Base-by-base conservation (phyloP, 2,797 vertebrate species). In the Hippocampus kuda region DNA sequence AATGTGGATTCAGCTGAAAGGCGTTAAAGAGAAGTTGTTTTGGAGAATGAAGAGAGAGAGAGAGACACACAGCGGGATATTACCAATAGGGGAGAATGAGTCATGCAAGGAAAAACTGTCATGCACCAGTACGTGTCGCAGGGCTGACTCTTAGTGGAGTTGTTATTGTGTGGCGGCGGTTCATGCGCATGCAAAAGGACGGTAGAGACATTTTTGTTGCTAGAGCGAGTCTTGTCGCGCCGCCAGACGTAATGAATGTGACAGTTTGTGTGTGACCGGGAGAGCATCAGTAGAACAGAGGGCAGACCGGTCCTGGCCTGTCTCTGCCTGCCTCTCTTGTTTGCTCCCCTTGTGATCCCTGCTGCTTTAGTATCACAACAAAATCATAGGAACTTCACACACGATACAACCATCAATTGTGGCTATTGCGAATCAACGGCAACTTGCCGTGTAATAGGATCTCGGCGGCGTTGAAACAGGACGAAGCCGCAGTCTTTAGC, bases 71-170 rank as follows among this genome's bases (percentile, higher is more conserved):
- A 49, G 61, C 0, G 72, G 81, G 77, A 77, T 70, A 75, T 80
- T 74, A 81, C 70, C 68, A 76, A 77, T 22, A 64, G 88, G 85
- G 66, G 78, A 69, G 73, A 83, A 77, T 89, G 86, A 90, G 82
- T 90, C 84, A 88, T 59, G 59, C 57, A 72, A 73, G 75, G 78
- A 82, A 84, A 87, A 78, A 78, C 75, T 53, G 69, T 68, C 54
- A 65, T 65, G 71, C 70, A 62, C 77, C 71, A 1, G 24, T 59
- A 63, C 72, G 67, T 68, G 64, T n/a, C 61, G 70, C 65, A 53
- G 69, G 38, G 48, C 74, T 61, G 24, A 54, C 70, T 66, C 66
- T 79, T 13, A 68, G 57, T 68, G 68, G 38, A 63, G 59, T 57
- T 78, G 49, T 68, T 69, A 34, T 42, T 75, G 61, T 72, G 44